Evolutionary conservation across 2,113 vertebrate genomes (phyloP), one percentile per base, ranked within the genome.

Genomic region (Lutjanus erythropterus): DNA sequence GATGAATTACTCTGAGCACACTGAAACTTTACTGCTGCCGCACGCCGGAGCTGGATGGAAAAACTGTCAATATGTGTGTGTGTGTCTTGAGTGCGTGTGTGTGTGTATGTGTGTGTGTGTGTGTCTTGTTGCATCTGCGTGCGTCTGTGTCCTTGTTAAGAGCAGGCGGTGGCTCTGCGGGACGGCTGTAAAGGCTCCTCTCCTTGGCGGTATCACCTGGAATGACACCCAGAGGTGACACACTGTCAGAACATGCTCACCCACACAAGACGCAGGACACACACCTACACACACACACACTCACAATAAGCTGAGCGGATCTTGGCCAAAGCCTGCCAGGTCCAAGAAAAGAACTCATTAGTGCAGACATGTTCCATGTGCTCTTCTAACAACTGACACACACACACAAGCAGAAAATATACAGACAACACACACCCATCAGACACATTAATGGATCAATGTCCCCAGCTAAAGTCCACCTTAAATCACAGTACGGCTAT

Each of bases 161-260:
- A 88, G 64, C 87, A 84, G 88, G 80, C 75, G 65, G 87, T 59
- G 78, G 83, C 86, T 88, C 86, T 84, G 90, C 73, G 61, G 90
- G 88, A 78, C 3, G 75, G 79, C 89, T 90, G 83, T 86, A 90
- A 87, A 87, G 82, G 88, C 86, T 81, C 74, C 72, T 90, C 90
- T 88, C 74, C 80, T 88, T 81, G 78, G 88, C 53, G 27, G 29
- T 72, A 74, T 90, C 90, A 73, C 75, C 84, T 89, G 78, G 80
- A 92, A 91, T 91, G 93, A 91, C 89, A 92, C 89, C 90, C 90
- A 89, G 89, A 92, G 91, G 92, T 91, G 91, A 92, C 87, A 87
- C 80, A 50, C 76, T 88, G 89, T 89, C 89, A 90, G 52, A 86
- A 66, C 55, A 66, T n/a, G n/a, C 67, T 78, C 86, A 85, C 85